Conservation (phyloP, 2,113 vertebrate genomes). For the Pungitius pungitius region DNA sequence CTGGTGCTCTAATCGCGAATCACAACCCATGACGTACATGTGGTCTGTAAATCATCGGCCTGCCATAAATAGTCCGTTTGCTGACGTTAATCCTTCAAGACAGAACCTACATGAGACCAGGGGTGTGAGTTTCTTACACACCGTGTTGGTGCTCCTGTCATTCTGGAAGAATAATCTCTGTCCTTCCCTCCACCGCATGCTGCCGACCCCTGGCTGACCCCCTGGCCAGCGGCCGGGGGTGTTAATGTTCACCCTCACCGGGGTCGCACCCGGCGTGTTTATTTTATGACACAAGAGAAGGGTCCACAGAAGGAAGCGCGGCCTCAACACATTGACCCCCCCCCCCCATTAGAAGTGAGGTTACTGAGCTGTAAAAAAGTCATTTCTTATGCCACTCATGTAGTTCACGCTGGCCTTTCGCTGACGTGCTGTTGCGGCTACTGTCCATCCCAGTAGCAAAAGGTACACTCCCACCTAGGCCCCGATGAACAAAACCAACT, state of each 20-base stretch:
- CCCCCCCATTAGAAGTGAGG: conserved; percentile 50
- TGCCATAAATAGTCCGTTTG: not conserved
- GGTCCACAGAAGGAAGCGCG: conserved; percentile 51
- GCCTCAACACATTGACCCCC: conserved; percentile 57
- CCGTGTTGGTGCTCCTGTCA: conserved; percentile 31
- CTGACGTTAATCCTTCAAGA: conserved; percentile 21
- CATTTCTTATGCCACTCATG: conserved; percentile 19
- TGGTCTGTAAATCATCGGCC: not conserved
- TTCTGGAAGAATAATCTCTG: conserved; percentile 53
- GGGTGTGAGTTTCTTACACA: conserved; percentile 8
- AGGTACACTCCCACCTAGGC: not conserved
- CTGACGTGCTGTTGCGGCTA: not conserved
- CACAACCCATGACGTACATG: not conserved
- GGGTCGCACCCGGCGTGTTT: conserved; percentile 73
- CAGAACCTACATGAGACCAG: conserved; percentile 20
- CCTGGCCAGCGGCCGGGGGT: conserved; percentile 59
- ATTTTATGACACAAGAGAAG: conserved; percentile 70
- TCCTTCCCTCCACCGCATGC: conserved; percentile 56
- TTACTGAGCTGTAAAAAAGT: conserved; percentile 53
- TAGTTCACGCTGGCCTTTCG: conserved; percentile 13
- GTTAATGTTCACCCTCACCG: conserved; percentile 76
- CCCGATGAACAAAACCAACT: not conserved
- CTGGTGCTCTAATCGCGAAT: not conserved
- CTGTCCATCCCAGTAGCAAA: not conserved
- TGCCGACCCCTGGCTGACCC: conserved; percentile 67